phyloP scores from a whole-genome alignment of 2,888 invertebrate genomes.

The Muscina levida region DNA sequence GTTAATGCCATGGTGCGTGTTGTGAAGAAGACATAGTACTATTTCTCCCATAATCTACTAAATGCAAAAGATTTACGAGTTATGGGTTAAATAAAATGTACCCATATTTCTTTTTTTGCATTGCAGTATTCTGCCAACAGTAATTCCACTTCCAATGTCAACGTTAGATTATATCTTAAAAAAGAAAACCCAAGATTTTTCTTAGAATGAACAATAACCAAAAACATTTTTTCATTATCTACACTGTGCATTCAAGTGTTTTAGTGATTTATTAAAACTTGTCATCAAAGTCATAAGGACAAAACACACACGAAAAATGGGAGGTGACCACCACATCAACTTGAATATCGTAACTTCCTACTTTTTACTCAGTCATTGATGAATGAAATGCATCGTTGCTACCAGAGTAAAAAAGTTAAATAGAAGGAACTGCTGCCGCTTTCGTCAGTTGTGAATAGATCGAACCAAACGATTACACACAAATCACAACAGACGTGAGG shows the following conservation, averaged over 20 bases:
- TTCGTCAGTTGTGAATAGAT: slow-evolving; percentile 40
- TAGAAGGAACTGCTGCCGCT: slow-evolving; percentile 10
- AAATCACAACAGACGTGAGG: slow-evolving; percentile 66
- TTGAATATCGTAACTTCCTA: slow-evolving; percentile 67
- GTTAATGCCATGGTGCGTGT: too few relatives aligned
- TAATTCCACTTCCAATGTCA: too few relatives aligned
- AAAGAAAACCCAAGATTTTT: too few relatives aligned
- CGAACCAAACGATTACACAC: slow-evolving; percentile 60
- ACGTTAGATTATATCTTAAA: too few relatives aligned
- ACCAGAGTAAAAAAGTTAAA: slow-evolving; percentile 11
- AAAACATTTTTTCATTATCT: background rate
- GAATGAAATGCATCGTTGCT: slow-evolving; percentile 42
- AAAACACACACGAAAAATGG: slow-evolving; percentile 40
- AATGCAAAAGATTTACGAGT: too few relatives aligned
- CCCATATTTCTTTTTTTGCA: too few relatives aligned
- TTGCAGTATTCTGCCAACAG: too few relatives aligned
- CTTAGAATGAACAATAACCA: too few relatives aligned
- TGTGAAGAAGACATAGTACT: too few relatives aligned
- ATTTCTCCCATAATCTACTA: too few relatives aligned
- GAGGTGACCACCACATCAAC: slow-evolving; percentile 57
- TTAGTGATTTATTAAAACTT: slow-evolving; percentile 9
- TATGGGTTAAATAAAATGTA: too few relatives aligned
- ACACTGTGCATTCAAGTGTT: background rate
- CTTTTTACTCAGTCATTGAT: slow-evolving; percentile 62
- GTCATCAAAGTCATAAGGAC: slow-evolving; percentile 25